These are phyloP conservation scores for Alca torda DNA, from an alignment of 2,797 vertebrate species.

Conservation along the genomic window DNA sequence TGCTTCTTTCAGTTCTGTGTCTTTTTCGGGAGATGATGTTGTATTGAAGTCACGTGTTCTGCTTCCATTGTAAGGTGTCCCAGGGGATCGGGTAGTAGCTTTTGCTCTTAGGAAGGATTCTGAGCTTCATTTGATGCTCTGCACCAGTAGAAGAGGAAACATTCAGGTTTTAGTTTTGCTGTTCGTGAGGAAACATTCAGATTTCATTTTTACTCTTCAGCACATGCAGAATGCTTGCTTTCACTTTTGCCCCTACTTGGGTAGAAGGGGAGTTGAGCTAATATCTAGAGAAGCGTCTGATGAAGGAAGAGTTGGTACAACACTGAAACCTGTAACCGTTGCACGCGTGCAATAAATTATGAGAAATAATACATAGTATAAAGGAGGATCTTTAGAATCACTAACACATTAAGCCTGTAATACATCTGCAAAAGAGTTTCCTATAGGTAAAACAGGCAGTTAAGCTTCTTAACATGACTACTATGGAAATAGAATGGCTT, in stretches of 20 bases:
- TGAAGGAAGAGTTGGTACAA: background rate
- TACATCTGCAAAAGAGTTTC: background rate
- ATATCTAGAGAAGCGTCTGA: background rate
- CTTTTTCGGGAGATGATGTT: background rate
- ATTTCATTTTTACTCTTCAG: background rate
- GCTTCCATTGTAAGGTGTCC: background rate
- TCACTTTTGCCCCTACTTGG: background rate
- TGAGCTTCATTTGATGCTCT: background rate
- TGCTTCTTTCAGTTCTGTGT: background rate
- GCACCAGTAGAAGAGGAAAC: background rate
- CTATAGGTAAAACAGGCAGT: background rate
- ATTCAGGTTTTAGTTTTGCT: background rate
- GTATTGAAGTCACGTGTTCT: rapidly evolving
- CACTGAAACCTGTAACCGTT: background rate
- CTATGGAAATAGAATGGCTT: background rate
- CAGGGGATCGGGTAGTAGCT: background rate
- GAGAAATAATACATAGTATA: background rate
- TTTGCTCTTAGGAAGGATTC: background rate
- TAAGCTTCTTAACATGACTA: background rate
- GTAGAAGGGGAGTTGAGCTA: background rate
- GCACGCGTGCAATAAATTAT: background rate
- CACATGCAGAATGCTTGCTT: background rate
- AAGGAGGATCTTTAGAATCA: background rate
- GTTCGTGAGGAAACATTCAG: background rate
- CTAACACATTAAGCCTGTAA: background rate